phyloP scores from a whole-genome alignment of 2,888 invertebrate species.

The Eretmocerus hayati region DNA sequence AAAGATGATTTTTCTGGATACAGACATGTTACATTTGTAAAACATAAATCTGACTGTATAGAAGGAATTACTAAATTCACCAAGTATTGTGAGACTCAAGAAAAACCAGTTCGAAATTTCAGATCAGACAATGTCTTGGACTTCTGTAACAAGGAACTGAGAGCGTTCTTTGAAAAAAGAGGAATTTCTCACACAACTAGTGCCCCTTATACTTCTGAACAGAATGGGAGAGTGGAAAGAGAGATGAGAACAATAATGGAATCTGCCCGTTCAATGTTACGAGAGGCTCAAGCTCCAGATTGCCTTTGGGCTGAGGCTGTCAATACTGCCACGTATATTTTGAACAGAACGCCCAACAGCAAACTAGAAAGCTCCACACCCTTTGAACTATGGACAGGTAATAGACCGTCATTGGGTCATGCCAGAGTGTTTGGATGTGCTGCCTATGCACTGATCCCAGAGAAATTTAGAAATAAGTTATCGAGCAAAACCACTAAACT shows the following conservation, averaged over 20 bases:
- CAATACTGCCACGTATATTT: no score
- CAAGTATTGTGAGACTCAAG: no score
- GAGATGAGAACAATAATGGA: conserved; percentile 22
- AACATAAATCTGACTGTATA: no score
- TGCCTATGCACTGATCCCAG: not conserved
- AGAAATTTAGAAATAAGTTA: no score
- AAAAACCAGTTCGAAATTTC: no score
- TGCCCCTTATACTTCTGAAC: conserved; percentile 22
- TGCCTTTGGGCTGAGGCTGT: conserved; percentile 26
- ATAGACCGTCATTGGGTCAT: not conserved
- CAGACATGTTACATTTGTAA: no score
- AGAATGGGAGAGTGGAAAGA: conserved; percentile 18
- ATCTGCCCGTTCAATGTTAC: not conserved
- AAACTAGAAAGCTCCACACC: not conserved
- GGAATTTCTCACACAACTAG: conserved; percentile 14
- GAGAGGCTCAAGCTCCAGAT: not conserved
- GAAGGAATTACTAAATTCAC: no score
- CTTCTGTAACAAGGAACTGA: conserved; percentile 12
- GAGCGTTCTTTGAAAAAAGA: conserved; percentile 1
- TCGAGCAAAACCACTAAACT: not conserved
- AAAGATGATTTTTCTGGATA: no score
- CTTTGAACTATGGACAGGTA: not conserved
- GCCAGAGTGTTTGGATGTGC: not conserved
- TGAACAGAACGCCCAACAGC: no score
- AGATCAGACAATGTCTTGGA: conserved; percentile 8